Evolutionary conservation across 92 coral and sea anemone species (phyloP), one percentile per base, ranked within the genome.

Genomic region (Micromussa lordhowensis): DNA sequence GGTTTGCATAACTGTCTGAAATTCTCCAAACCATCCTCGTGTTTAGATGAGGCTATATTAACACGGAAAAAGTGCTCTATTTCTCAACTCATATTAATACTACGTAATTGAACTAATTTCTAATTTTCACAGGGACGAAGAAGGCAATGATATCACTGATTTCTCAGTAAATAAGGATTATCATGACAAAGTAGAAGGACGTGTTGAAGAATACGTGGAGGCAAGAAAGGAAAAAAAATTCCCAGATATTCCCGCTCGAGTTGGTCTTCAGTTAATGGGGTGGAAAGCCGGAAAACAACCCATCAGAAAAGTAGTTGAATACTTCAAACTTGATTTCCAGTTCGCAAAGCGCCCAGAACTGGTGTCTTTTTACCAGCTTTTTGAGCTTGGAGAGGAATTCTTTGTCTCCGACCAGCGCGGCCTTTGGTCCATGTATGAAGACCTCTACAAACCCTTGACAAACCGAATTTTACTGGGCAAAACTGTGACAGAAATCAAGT

Each of bases 241-340:
- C 2, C 51, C 49, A 28, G 79, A 75, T 28, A 19, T 75, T 38
- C 51, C 79, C 7, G 79, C 79, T 1, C 49, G 79, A 0, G 79
- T 75, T 35, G 79, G 79, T 22, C 26, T 75, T 21, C 12, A 75
- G 79, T 4, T 32, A 19, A 75, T 75, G 79, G 79, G 79, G 31
- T 75, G 79, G 79, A 34, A 35, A 17, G 51, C 54, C n/a, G 24
- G 21, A 31, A 69, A 1, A 28, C 79, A 19, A 29, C 74, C 93
- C 3, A 85, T 91, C 8, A 80, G 88, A 78, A 81, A 77, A 24
- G 93, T 86, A 0, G 80, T 94, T 22, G 95, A 94, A 16, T 94
- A 89, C 51, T 68, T 84, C 30, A 75, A 76, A 53, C 51, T 91
- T 24, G 92, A 96, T 76, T 96, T 92, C 59, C 95, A 94, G 66